Evolutionary conservation across 2,888 invertebrate species (phyloP).

Genomic region (Mechanitis mazaeus): DNA sequence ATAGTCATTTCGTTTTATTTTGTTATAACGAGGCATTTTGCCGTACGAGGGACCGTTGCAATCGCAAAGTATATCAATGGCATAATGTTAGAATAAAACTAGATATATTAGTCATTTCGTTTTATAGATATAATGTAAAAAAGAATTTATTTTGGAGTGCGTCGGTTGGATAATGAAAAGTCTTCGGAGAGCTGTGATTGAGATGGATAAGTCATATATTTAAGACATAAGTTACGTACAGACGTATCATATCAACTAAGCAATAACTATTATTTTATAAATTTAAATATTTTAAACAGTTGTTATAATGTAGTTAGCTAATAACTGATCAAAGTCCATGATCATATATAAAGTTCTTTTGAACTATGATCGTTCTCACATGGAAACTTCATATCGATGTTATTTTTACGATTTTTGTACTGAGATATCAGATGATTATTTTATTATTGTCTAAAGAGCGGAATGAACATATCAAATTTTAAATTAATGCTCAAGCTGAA

Average conservation of each 20-base stretch:
- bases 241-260: constrained; percentile 75
- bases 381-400: constrained; percentile 65
- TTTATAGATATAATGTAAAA: constrained; percentile 74
- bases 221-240: constrained; percentile 68
- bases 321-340: constrained; percentile 72
- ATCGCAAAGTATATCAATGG: constrained; percentile 76
- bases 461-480: constrained; percentile 14
- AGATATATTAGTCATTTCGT: constrained; percentile 75
- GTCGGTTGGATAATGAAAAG: constrained; percentile 72
- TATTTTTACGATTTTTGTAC: constrained; percentile 40
- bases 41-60: constrained; percentile 76
- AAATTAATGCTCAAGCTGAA: constrained; percentile 2
- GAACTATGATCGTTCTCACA: constrained; percentile 61
- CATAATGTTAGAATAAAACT: constrained; percentile 76
- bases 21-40: constrained; percentile 74
- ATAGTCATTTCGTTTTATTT: constrained; percentile 52
- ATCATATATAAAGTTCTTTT: constrained; percentile 72
- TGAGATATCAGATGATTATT: constrained; percentile 29
- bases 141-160: constrained; percentile 74
- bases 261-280: constrained; percentile 76
- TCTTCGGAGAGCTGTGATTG: constrained; percentile 76
- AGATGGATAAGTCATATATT: constrained; percentile 77
- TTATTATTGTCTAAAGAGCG: constrained; percentile 26
- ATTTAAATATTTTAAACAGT: constrained; percentile 72
- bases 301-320: constrained; percentile 74